phyloP scores from a whole-genome alignment of 1,140 invertebrate species.

The Trichonephila clavata region DNA sequence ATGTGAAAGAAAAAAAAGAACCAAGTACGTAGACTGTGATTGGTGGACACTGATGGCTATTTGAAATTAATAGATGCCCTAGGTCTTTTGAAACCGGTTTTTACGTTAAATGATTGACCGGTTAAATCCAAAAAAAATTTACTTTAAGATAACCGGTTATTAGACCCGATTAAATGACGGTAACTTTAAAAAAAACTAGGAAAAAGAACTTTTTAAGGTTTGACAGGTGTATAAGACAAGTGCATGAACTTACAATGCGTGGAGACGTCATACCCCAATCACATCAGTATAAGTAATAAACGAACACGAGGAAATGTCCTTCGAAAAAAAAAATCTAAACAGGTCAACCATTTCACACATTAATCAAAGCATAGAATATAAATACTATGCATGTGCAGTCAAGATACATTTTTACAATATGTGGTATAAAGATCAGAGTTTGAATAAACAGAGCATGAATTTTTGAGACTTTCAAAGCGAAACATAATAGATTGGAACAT shows the following conservation, averaged over 20 bases:
- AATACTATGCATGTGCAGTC: no score
- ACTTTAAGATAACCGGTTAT: background rate
- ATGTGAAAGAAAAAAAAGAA: background rate
- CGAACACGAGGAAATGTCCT: no score
- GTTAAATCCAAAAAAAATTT: background rate
- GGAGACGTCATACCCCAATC: background rate
- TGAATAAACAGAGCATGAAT: no score
- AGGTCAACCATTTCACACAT: slow-evolving; percentile 17
- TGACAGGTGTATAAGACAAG: background rate
- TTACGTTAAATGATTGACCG: background rate
- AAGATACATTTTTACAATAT: no score
- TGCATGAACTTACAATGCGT: background rate
- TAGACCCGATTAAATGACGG: background rate
- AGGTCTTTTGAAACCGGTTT: background rate
- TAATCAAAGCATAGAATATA: background rate
- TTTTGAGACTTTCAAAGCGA: no score
- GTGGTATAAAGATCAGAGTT: no score
- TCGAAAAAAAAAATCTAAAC: background rate
- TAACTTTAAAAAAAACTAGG: background rate
- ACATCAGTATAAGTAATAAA: background rate
- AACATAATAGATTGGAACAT: no score
- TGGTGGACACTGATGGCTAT: background rate
- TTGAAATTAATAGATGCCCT: background rate
- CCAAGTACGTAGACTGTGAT: background rate
- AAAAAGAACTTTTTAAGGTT: background rate